A percentile compares a stretch with the other conserved stretches of the same genome.
phyloP scores from a whole-genome alignment of 1,140 invertebrate genomes.

The Drosophila ambigua region DNA sequence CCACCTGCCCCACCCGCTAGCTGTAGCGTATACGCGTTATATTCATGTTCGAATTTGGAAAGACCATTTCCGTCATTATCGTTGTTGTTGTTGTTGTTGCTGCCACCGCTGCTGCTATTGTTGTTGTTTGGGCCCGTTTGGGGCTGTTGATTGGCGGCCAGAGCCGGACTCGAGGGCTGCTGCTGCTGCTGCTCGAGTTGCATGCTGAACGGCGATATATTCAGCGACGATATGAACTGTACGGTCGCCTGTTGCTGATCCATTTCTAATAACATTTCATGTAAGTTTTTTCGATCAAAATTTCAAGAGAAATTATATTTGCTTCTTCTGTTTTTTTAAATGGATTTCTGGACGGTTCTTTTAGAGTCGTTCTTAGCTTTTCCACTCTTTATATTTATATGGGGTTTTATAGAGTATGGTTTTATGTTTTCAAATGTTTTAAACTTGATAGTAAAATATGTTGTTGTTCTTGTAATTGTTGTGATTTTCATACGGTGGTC shows the following conservation, averaged over 20 bases:
- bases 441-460: conserved; percentile 45
- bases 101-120: conserved; percentile 19
- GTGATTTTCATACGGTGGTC: conserved; percentile 61
- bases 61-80: conserved; percentile 64
- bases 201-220: conserved; percentile 92
- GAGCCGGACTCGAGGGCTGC: conserved; percentile 86
- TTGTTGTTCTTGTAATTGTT: conserved; percentile 22
- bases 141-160: conserved; percentile 85
- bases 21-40: conserved; percentile 73
- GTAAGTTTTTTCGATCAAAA: conserved; percentile 37
- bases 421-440: conserved; percentile 3
- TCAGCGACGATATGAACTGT: conserved; percentile 92
- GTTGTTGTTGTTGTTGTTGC: conserved; percentile 55
- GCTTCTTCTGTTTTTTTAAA: conserved; percentile 6
- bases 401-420: background rate
- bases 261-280: conserved; percentile 91
- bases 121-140: conserved; percentile 76
- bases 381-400: conserved; percentile 21
- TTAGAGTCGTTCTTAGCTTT: conserved; percentile 12
- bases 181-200: conserved; percentile 89
- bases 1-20: conserved; percentile 47
- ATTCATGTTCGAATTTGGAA: conserved; percentile 70
- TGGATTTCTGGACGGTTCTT: conserved; percentile 54
- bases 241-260: conserved; percentile 90
- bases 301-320: conserved; percentile 17